A percentile compares a stretch with the other conserved stretches of the same genome.
Evolutionary conservation across 1,140 invertebrate genomes (phyloP).

Genomic region (Drosophila takahashii): DNA sequence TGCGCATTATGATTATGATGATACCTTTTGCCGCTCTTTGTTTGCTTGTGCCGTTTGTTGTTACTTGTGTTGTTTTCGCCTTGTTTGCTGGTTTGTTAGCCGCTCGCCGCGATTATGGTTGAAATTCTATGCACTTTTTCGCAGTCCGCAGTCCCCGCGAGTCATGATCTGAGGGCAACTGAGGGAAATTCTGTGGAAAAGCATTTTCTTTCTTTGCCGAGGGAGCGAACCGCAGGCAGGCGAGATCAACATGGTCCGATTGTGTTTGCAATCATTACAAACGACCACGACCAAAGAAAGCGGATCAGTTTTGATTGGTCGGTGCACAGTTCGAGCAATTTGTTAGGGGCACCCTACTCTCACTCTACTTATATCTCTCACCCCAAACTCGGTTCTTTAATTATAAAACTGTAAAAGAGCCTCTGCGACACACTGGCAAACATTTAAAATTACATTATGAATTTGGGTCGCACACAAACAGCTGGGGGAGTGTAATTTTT

Average conservation of each 20-base stretch:
- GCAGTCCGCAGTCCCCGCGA: constrained; percentile 36
- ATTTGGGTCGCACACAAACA: constrained; percentile 19
- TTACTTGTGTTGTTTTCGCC: constrained; percentile 76
- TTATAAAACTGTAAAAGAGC: constrained; percentile 38
- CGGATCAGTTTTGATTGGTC: constrained; percentile 57
- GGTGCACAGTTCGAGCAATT: constrained; percentile 50
- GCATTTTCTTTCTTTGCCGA: constrained; percentile 48
- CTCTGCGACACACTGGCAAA: constrained; percentile 9
- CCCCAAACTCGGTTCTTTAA: constrained; percentile 23
- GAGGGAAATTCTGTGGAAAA: constrained; percentile 76
- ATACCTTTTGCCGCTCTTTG: constrained; percentile 62
- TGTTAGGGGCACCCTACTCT: constrained; percentile 43
- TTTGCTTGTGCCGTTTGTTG: constrained; percentile 45
- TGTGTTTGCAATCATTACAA: constrained; percentile 83
- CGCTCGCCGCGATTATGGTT: constrained; percentile 76
- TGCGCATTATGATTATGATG: constrained; percentile 83
- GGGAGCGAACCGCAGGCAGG: constrained; percentile 10
- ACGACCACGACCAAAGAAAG: constrained; percentile 69
- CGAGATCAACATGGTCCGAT: constrained; percentile 81
- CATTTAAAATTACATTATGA: constrained; percentile 76
- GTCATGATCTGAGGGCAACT: constrained; percentile 76
- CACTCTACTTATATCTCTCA: constrained; percentile 2
- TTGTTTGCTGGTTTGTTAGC: constrained; percentile 82
- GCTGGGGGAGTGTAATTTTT: constrained; percentile 13
- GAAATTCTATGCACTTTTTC: constrained; percentile 74